Percentiles rank a stretch among this genome's conserved stretches.
These are phyloP conservation scores for Heliconius erato DNA, from an alignment of 2,888 invertebrate species.

Conservation along the genomic window DNA sequence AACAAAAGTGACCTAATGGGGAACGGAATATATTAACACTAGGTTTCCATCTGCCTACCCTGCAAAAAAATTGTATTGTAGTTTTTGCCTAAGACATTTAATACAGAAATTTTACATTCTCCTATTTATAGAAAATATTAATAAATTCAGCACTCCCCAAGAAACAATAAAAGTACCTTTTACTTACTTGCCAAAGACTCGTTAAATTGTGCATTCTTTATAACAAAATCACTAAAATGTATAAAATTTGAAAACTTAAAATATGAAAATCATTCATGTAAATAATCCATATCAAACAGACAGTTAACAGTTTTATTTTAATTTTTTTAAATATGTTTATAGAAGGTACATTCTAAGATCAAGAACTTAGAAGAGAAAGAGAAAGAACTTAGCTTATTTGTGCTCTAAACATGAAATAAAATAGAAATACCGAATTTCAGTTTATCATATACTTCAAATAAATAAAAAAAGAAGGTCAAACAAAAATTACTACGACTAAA, in stretches of 20 bases:
- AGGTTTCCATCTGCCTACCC: too few relatives aligned
- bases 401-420: not conserved
- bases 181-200: too few relatives aligned
- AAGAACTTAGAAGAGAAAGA: too few relatives aligned
- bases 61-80: too few relatives aligned
- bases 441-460: not conserved
- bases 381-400: slow-evolving; percentile 12
- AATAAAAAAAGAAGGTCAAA: not conserved
- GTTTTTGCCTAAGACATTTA: too few relatives aligned
- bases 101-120: too few relatives aligned
- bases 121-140: too few relatives aligned
- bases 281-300: slow-evolving; percentile 22
- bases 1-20: too few relatives aligned
- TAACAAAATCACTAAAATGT: not conserved
- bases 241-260: not conserved
- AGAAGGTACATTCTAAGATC: not conserved
- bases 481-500: not conserved
- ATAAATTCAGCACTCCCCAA: too few relatives aligned
- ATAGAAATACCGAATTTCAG: not conserved
- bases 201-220: not conserved
- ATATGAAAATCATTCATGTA: slow-evolving; percentile 9
- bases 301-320: slow-evolving; percentile 7
- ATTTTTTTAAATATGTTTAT: not conserved
- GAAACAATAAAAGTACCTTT: too few relatives aligned
- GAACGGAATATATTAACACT: too few relatives aligned